Evolutionary conservation across 2,113 vertebrate species (phyloP).

Genomic region (Axis porcinus): DNA sequence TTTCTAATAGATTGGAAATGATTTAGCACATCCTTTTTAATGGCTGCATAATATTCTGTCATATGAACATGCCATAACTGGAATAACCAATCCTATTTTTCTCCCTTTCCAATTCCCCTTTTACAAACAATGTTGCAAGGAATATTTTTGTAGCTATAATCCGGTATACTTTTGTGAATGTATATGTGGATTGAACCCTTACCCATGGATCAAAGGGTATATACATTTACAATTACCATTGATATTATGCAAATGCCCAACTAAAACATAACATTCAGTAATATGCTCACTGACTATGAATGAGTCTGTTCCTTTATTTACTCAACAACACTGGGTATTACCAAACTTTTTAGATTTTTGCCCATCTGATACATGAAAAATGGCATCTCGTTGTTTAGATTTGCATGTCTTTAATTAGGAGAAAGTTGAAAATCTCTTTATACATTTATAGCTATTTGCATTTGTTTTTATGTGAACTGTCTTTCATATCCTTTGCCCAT

Average conservation of each 20-base stretch:
- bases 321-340: background rate
- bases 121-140: background rate
- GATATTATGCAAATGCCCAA: background rate
- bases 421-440: slow-evolving; percentile 26
- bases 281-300: background rate
- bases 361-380: background rate
- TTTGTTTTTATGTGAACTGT: background rate
- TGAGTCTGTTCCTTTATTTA: background rate
- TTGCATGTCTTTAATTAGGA: background rate
- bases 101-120: background rate
- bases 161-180: background rate
- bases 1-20: background rate
- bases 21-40: background rate
- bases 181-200: background rate
- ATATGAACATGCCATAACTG: background rate
- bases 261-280: background rate
- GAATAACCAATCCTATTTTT: background rate
- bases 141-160: background rate
- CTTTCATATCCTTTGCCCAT: slow-evolving; percentile 46
- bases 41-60: background rate
- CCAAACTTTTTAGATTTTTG: background rate
- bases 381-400: background rate
- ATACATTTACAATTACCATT: background rate
- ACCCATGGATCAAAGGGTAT: background rate
- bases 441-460: slow-evolving; percentile 4